Evolutionary conservation across 2,888 invertebrate genomes (phyloP), one percentile per base, ranked within the genome.

Genomic region (Lasioglossum oenotherae): DNA sequence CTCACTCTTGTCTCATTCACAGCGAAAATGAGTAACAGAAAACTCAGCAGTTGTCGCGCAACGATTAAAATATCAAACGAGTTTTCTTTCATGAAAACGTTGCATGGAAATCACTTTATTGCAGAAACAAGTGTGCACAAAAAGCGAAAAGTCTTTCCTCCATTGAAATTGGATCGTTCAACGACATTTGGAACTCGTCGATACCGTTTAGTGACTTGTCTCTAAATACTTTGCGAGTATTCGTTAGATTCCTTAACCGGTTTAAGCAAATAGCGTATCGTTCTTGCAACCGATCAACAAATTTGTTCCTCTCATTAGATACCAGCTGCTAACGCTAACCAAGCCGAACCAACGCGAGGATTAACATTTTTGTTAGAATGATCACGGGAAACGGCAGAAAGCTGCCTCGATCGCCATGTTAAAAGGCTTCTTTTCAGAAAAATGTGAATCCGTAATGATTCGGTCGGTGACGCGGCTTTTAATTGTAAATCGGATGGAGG

Each of bases 221-320:
- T 91, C 93, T 94, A 94, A 94, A 90, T 89, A 90, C 81, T 80
- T 91, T 88, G 89, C 90, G 88, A 87, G 90, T 88, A 90, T 91
- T 90, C 84, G 89, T 88, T 81, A 85, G 86, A 82, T 81, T 81
- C 82, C 81, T 89, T 89, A 82, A 91, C 90, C 83, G 86, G 89
- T 92, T 91, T 90, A 73, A 90, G 88, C 89, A 90, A 92, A 93
- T 86, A 71, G 81, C 84, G 85, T 77, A 88, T 78, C 76, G 27
- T 77, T 27, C 57, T 82, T 57, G 41, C 41, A 53, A 16, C 80
- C 72, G 60, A 71, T 74, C 74, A 78, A 74, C 80, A 89, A 91
- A 90, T 89, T 93, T 94, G 92, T 91, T 91, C 88, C 89, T 89
- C 92, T 92, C 81, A 87, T 94, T 94, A 94, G 92, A 90, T 81